Evolutionary conservation across 2,888 invertebrate genomes (phyloP), one percentile per base, ranked within the genome.

Genomic region (Chrysomela aeneicollis): DNA sequence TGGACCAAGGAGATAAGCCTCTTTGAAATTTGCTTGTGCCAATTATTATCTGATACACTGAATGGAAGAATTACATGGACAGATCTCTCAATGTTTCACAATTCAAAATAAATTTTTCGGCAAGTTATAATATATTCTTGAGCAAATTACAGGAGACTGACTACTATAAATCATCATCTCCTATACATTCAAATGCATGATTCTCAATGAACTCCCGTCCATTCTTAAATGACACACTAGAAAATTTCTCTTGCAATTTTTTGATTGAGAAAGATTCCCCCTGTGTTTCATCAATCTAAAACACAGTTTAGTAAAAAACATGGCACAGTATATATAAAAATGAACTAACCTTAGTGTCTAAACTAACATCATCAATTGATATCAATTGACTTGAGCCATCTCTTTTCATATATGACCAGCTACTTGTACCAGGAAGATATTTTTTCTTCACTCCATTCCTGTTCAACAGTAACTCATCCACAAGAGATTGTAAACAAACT

Each of bases 101-200:
- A 67, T 65, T 47, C 71, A 69, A 71, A 63, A 63, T 58, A 68
- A 68, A 60, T n/a, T 66, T 65, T 66, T 57, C 57, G 37, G 46
- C 42, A 57, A 57, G 26, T 46, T 67, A 60, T 52, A 63, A 61
- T 47, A 62, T 70, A 64, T 37, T 26, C 12, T 55, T 62, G 62
- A 62, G 62, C 62, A 62, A 57, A 42, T 52, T 21, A 18, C 42
- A 57, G 51, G 21, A 50, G 37, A 26, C 42, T 58, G 37, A 26
- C 42, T 58, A 51, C 86, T 87, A 93, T 76, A 93, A 85, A 84
- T 97, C 97, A 76, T 97, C 97, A 79, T 98, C 97, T 2, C 96
- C 95, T 73, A 98, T 97, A 55, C 94, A 95, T 82, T 95, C 94
- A 81, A 97, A 98, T 19, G 96, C 95, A 82, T 94, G 92, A 83